Conservation (phyloP, 2,797 vertebrate species). For the Epinephelus coioides region DNA sequence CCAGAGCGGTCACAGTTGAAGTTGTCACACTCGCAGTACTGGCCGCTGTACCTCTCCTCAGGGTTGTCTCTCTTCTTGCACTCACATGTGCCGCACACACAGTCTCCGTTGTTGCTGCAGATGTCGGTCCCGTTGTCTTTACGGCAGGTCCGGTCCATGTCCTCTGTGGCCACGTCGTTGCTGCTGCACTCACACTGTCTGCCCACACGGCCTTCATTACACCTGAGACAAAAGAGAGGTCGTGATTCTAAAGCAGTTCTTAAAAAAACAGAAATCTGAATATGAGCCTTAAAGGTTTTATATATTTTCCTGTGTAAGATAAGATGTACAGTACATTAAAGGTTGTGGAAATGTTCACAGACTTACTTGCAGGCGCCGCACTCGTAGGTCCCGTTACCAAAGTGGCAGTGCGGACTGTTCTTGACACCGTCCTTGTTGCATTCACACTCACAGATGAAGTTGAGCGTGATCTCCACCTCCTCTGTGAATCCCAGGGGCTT, state of each 20-base stretch:
- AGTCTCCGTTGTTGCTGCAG: constrained; percentile 98
- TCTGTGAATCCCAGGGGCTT: constrained; percentile 97
- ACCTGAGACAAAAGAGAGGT: constrained; percentile 80
- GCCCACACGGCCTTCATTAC: constrained; percentile 95
- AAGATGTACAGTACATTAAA: not conserved
- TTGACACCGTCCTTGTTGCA: constrained; percentile 88
- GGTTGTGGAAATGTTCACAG: not conserved
- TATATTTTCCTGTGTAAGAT: not conserved
- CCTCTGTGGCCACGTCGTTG: constrained; percentile 95
- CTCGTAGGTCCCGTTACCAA: constrained; percentile 94
- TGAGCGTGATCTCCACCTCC: constrained; percentile 92
- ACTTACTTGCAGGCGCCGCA: constrained; percentile 97
- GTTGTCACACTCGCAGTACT: constrained; percentile 98
- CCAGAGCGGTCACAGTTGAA: constrained; percentile 97
- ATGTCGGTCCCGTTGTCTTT: constrained; percentile 95
- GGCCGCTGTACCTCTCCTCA: constrained; percentile 94
- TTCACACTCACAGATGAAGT: constrained; percentile 95
- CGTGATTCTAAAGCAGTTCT: not conserved
- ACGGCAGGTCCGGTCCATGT: constrained; percentile 96
- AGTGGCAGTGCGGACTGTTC: constrained; percentile 88
- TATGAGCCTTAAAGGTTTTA: not conserved
- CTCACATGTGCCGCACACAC: constrained; percentile 96
- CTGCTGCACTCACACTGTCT: constrained; percentile 95
- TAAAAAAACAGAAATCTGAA: not conserved
- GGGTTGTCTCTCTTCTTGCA: constrained; percentile 95